Evolutionary conservation across 2,113 vertebrate genomes (phyloP), one percentile per base, ranked within the genome.

Genomic region (Aldabrachelys gigantea): DNA sequence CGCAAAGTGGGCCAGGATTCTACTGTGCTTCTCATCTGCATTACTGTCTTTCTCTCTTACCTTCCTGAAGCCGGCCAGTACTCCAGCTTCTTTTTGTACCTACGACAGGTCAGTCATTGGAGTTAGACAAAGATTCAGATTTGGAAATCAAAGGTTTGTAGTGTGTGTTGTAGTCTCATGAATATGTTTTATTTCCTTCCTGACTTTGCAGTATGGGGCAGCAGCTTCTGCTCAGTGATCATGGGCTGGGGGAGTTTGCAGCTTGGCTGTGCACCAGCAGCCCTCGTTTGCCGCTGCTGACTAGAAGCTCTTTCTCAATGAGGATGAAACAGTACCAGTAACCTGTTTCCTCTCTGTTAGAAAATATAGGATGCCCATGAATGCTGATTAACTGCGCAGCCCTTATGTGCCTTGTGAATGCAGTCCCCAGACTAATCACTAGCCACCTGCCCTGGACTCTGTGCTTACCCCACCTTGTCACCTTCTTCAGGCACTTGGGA

Each of bases 21-120:
- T 38, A 99, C 99, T 1, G 99, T 99, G 92, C 98, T 99, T 57
- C 99, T 99, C 98, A 99, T 99, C 98, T 99, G 99, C 84, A 99
- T 99, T 97, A 99, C 99, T 2, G 99, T 99, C 14, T 99, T 99
- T 96, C 99, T 99, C 91, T 99, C 99, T 95, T 99, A 99, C 98
- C 99, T 99, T 88, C 99, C 99, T 0, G 99, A 99, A 96, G 99
- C 99, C 1, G 99, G 99, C 62, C 99, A 99, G 98, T 99, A 99
- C 97, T 99, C 99, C 98, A 99, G 99, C 97, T 99, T 99, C 97
- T 99, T 99, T 98, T 98, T 99, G 52, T 99, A 99, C 98, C 98
- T 99, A 90, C 98, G 98, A 95, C 99, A 99, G 99, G 99, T 99
- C 96, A 97, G 95, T 72, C 49, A 22, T 12, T 41, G 35, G n/a